Conservation (phyloP, 2,888 invertebrate genomes). For the Brachyptera risi region DNA sequence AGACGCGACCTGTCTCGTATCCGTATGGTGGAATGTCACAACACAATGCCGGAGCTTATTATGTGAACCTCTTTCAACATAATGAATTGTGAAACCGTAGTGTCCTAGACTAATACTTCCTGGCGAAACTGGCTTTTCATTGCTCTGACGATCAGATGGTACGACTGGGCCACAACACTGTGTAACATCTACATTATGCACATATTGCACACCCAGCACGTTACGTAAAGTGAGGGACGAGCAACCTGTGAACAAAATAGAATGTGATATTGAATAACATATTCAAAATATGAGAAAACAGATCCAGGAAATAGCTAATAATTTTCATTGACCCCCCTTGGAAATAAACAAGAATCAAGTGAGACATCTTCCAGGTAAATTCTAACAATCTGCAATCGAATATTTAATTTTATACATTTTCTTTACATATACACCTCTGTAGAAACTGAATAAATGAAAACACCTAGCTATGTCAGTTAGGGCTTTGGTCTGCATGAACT, state of each 20-base stretch:
- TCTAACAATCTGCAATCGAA: no score
- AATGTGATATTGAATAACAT: constrained; percentile 7
- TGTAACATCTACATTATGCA: constrained; percentile 44
- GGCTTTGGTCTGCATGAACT: no score
- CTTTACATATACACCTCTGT: no score
- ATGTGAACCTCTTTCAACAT: constrained; percentile 53
- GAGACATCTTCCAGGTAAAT: no score
- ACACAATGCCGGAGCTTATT: constrained; percentile 57
- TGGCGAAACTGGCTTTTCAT: neutral
- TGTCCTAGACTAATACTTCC: constrained; percentile 36
- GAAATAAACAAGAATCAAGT: no score
- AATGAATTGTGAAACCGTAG: constrained; percentile 57
- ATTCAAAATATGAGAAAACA: neutral
- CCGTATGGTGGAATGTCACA: constrained; percentile 56
- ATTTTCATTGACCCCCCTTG: no score
- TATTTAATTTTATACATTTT: no score
- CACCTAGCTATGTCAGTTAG: no score
- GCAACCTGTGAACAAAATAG: constrained; percentile 46
- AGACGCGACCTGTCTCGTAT: constrained; percentile 55
- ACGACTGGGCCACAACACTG: constrained; percentile 24
- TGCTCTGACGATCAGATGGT: neutral
- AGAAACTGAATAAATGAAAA: no score
- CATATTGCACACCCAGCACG: constrained; percentile 51
- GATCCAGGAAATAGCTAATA: no score
- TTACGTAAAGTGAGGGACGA: constrained; percentile 54